phyloP scores from a whole-genome alignment of 1,140 invertebrate genomes.

The Linepithema humile region DNA sequence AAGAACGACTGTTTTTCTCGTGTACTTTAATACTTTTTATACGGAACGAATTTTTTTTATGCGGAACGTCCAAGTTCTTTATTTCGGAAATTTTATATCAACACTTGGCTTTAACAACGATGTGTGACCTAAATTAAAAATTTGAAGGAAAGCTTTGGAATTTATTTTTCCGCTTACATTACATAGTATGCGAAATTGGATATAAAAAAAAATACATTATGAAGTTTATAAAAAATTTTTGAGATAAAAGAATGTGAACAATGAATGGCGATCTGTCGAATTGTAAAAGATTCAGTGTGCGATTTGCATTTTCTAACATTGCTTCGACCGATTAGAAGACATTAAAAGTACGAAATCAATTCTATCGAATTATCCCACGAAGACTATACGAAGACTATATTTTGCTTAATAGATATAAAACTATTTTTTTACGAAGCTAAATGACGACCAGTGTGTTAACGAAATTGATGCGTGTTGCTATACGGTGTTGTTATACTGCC shows the following conservation, averaged over 20 bases:
- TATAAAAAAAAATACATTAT: no score
- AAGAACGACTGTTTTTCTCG: no score
- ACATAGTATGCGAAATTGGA: no score
- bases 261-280: neutral
- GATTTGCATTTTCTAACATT: neutral
- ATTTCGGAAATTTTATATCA: no score
- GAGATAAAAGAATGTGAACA: neutral
- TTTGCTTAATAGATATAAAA: neutral
- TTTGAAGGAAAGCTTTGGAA: no score
- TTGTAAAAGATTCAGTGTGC: neutral
- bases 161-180: no score
- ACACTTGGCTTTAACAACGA: no score
- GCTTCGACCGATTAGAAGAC: conserved; percentile 7
- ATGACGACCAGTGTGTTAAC: neutral
- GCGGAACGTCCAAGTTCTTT: no score
- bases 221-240: no score
- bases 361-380: neutral
- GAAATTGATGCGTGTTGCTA: neutral
- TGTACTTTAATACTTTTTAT: no score
- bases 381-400: conserved; percentile 2
- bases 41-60: no score
- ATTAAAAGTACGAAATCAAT: neutral
- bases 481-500: neutral
- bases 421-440: conserved; percentile 11
- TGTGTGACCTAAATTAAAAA: no score